These are phyloP conservation scores for Ommatoiulus sabulosus DNA, from an alignment of 2,888 invertebrate genomes.

Conservation along the genomic window DNA sequence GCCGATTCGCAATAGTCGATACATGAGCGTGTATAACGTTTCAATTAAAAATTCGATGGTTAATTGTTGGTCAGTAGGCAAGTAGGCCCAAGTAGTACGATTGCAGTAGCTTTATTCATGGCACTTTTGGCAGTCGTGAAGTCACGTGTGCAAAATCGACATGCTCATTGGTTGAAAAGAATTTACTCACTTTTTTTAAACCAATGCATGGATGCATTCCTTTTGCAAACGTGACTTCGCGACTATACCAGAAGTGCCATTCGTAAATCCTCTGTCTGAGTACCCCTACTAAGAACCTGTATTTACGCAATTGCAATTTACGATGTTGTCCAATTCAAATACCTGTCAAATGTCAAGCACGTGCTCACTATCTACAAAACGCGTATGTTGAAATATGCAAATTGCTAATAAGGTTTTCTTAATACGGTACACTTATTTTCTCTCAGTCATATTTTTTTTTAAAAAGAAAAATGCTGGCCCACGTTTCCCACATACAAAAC, in stretches of 20 bases:
- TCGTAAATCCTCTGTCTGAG: no score
- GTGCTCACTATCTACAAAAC: background rate
- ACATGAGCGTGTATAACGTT: background rate
- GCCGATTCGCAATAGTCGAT: background rate
- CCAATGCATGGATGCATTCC: no score
- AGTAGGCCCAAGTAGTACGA: no score
- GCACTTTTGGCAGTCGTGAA: no score
- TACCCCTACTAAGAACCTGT: no score
- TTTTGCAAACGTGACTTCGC: no score
- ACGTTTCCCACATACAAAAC: background rate
- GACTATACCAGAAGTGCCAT: no score
- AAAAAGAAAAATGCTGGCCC: background rate
- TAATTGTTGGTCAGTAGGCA: background rate
- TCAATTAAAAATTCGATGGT: background rate
- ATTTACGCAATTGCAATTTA: background rate
- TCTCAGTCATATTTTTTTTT: background rate
- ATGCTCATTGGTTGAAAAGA: no score
- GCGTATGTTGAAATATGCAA: background rate
- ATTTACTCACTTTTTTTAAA: no score
- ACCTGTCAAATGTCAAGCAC: slow-evolving; percentile 27
- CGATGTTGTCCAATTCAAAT: slow-evolving; percentile 16
- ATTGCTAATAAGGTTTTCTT: background rate
- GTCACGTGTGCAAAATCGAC: no score
- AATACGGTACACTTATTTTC: background rate
- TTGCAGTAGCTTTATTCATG: no score